phyloP scores from a whole-genome alignment of 2,797 vertebrate species.

The Moxostoma hubbsi region DNA sequence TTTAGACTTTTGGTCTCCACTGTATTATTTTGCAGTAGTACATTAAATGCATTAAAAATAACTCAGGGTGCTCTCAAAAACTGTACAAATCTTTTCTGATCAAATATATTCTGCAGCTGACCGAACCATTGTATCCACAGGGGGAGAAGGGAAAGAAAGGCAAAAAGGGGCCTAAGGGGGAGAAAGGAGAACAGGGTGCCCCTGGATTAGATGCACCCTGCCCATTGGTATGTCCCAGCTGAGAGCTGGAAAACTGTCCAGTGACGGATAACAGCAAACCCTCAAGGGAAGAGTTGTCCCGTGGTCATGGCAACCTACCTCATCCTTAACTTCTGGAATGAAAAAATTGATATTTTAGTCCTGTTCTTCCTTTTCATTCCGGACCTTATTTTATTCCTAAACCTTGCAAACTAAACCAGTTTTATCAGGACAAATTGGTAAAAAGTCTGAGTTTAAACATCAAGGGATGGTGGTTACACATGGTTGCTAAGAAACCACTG shows the following conservation, averaged over 20 bases:
- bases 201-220: conserved; percentile 99
- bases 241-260: conserved; percentile 73
- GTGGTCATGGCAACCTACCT: conserved; percentile 62
- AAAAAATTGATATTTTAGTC: too few relatives aligned
- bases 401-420: not conserved
- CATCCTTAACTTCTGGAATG: conserved; percentile 19
- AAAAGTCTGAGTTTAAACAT: not conserved
- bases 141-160: conserved; percentile 99
- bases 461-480: conserved; percentile 38
- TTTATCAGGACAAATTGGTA: not conserved
- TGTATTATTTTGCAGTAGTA: too few relatives aligned
- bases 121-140: conserved; percentile 95
- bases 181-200: conserved; percentile 99
- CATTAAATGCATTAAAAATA: not conserved
- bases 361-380: not conserved
- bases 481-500: conserved; percentile 64
- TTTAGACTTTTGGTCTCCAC: too few relatives aligned
- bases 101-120: conserved; percentile 79
- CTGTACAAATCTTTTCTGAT: conserved; percentile 39
- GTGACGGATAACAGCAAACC: conserved; percentile 57
- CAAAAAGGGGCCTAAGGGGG: conserved; percentile 99
- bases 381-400: not conserved
- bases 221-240: conserved; percentile 96
- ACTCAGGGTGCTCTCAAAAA: conserved; percentile 38
- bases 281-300: conserved; percentile 78